These are phyloP conservation scores for Chitala chitala DNA, from an alignment of 2,113 vertebrate species.

Conservation along the genomic window DNA sequence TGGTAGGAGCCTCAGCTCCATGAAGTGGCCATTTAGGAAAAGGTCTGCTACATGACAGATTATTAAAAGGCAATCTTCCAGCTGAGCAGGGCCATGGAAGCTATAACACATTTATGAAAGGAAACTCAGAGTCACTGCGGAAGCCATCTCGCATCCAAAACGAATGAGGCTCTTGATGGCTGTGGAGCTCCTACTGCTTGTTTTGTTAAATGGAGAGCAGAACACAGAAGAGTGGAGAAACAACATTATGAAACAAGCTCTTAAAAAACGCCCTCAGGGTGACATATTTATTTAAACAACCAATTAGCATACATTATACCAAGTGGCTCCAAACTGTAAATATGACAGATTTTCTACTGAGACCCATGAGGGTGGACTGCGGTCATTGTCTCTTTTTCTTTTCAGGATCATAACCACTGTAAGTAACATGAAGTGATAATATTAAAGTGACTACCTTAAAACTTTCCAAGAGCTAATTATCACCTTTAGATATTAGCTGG, in stretches of 20 bases:
- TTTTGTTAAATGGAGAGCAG: background rate
- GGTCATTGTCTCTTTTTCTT: too few relatives aligned
- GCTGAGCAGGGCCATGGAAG: background rate
- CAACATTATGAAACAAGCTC: too few relatives aligned
- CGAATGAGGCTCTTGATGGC: background rate
- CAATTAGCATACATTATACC: background rate
- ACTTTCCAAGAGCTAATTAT: background rate
- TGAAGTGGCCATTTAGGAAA: background rate
- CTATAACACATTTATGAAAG: background rate
- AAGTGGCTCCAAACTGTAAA: background rate
- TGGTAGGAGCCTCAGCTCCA: background rate
- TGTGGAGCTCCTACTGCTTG: background rate
- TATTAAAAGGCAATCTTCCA: conserved; percentile 6
- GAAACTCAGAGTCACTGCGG: background rate
- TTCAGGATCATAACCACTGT: too few relatives aligned
- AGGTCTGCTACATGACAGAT: background rate
- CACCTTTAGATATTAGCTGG: background rate
- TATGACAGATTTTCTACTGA: background rate
- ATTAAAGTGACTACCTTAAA: too few relatives aligned
- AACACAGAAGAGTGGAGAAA: too few relatives aligned
- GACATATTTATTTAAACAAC: background rate
- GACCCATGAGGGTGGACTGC: too few relatives aligned
- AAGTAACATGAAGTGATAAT: too few relatives aligned
- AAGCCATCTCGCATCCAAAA: background rate
- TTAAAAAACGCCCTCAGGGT: too few relatives aligned